phyloP scores from a whole-genome alignment of 2,888 invertebrate genomes.

The Tetheella fluctuosa region DNA sequence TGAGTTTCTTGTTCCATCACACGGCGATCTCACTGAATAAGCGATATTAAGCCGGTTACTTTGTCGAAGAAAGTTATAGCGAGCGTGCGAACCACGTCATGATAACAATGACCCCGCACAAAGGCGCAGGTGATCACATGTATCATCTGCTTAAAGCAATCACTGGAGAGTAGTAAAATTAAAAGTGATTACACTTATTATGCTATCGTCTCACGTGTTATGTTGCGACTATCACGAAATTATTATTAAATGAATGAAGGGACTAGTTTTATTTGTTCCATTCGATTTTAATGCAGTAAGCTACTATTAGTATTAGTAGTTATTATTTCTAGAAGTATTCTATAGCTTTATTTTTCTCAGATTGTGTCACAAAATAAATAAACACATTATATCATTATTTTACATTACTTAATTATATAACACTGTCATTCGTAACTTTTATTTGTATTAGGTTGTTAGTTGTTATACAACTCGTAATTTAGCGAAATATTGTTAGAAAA shows the following conservation, averaged over 20 bases:
- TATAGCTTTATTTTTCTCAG: too few relatives aligned
- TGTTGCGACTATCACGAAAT: too few relatives aligned
- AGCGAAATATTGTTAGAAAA: slow-evolving; percentile 62
- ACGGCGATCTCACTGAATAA: slow-evolving; percentile 32
- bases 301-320: too few relatives aligned
- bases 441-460: slow-evolving; percentile 33
- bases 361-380: not conserved
- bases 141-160: slow-evolving; percentile 12
- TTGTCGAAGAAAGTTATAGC: slow-evolving; percentile 58
- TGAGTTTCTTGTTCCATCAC: slow-evolving; percentile 50
- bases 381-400: not conserved
- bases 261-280: too few relatives aligned
- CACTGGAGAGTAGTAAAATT: slow-evolving; percentile 13
- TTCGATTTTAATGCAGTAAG: too few relatives aligned
- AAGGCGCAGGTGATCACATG: slow-evolving; percentile 20
- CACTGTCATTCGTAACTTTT: slow-evolving; percentile 28
- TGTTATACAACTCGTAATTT: slow-evolving; percentile 60
- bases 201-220: not conserved
- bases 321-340: too few relatives aligned
- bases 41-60: slow-evolving; percentile 36
- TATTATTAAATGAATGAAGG: too few relatives aligned
- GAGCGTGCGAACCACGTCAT: slow-evolving; percentile 52
- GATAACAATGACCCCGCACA: slow-evolving; percentile 53
- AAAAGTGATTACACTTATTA: slow-evolving; percentile 11
- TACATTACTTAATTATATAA: slow-evolving; percentile 24